Base-by-base conservation (phyloP, 1,140 invertebrate species). In the Leptinotarsa defecta region DNA sequence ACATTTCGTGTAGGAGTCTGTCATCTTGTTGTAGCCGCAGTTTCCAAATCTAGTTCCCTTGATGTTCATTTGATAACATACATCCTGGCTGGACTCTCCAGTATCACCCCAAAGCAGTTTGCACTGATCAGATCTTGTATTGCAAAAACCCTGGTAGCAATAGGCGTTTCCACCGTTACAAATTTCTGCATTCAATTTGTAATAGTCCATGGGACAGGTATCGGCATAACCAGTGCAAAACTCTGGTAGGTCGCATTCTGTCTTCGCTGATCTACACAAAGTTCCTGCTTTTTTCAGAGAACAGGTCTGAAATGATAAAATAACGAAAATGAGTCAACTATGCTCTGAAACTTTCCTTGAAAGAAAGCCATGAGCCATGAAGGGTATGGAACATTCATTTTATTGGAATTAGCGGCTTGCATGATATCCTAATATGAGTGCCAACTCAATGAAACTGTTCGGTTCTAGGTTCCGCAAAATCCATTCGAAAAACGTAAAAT, bases 241-340 rank as follows among this genome's bases (percentile, higher is more conserved):
- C 86, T 99, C 98, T 0, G 97, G 93, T 48, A 99, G 85, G 87
- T 99, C 98, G 88, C 98, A 99, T 81, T 97, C 95, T 71, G 93
- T 92, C 63, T 92, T 90, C 1, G 93, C 90, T 2, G 88, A 86
- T 17, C 98, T 89, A 84, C 98, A 99, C 71, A 91, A 84, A 0
- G 91, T 93, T 1, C 95, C 94, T 20, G 92, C 91, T 13, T 86
- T 86, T 82, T 92, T 95, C 1, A 92, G 92, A 77, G 91, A 88
- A 79, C 93, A 95, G 2, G 92, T 94, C 88, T 92, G 82, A 3
- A 83, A 85, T 83, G 82, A 52, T 15, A 72, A 17, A 20, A 71
- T 57, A 43, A 22, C 20, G 34, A 71, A 43, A 43, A 0, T 0
- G 34, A 43, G 34, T 43, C 8, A 0, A 43, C 34, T 43, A 11